Percentiles rank a stretch among this genome's conserved stretches.
These are phyloP conservation scores for Drosophila subpulchrella DNA, from an alignment of 1,140 invertebrate genomes.

Conservation along the genomic window DNA sequence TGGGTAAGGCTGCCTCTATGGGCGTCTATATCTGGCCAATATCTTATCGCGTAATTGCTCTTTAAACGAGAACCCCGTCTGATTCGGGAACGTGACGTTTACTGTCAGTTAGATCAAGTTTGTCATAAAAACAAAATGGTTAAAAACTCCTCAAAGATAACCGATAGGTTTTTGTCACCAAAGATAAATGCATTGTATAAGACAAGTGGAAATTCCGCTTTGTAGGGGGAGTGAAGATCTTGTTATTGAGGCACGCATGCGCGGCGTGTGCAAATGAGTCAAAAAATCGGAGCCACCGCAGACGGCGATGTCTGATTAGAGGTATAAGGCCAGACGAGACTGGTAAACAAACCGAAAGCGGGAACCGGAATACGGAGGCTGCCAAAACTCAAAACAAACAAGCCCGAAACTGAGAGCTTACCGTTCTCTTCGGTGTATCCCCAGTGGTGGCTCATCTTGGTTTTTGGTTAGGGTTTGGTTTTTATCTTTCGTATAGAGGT, in stretches of 20 bases:
- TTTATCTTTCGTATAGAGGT: neutral
- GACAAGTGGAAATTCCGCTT: neutral
- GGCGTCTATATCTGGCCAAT: slow-evolving; percentile 28
- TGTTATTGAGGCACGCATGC: slow-evolving; percentile 38
- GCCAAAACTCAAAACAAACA: slow-evolving; percentile 23
- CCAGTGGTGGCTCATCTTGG: slow-evolving; percentile 81
- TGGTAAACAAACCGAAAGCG: slow-evolving; percentile 31
- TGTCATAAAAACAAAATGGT: slow-evolving; percentile 22
- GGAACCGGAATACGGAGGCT: slow-evolving; percentile 38
- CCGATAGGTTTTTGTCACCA: slow-evolving; percentile 38
- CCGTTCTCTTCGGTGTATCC: slow-evolving; percentile 81
- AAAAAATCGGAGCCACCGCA: slow-evolving; percentile 29
- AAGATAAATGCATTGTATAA: neutral
- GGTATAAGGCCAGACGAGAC: slow-evolving; percentile 48
- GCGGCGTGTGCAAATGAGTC: slow-evolving; percentile 60
- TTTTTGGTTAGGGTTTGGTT: slow-evolving; percentile 16
- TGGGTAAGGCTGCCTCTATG: slow-evolving; percentile 22
- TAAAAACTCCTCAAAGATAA: slow-evolving; percentile 48
- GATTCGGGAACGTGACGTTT: slow-evolving; percentile 41
- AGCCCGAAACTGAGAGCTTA: slow-evolving; percentile 46
- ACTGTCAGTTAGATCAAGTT: slow-evolving; percentile 38
- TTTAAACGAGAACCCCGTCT: slow-evolving; percentile 11
- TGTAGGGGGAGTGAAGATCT: neutral
- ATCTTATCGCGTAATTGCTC: slow-evolving; percentile 52
- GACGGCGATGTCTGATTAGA: slow-evolving; percentile 27